phyloP scores from a whole-genome alignment of 1,140 invertebrate genomes.

The Panagrolaimus sp. region DNA sequence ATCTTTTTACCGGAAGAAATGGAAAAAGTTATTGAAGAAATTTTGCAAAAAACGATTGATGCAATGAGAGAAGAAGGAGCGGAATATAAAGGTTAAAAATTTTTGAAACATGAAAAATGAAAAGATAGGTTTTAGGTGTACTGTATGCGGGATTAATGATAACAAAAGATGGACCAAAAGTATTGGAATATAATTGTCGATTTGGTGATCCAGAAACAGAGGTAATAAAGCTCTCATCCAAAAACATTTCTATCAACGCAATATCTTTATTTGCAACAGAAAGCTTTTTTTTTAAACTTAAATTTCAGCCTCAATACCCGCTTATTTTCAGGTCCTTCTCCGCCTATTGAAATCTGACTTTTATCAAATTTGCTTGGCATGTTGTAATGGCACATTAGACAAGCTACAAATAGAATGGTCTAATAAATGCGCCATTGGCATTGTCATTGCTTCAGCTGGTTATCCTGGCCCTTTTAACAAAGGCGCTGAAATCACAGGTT shows the following conservation, averaged over 20 bases:
- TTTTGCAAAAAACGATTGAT: conserved; percentile 74
- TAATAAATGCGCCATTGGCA: conserved; percentile 71
- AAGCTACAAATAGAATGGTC: conserved; percentile 68
- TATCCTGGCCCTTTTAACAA: conserved; percentile 84
- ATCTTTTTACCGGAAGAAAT: conserved; percentile 59
- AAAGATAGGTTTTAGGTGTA: conserved; percentile 65
- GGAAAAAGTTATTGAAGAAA: conserved; percentile 61
- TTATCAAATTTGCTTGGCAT: conserved; percentile 73
- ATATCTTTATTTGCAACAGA: too few species aligned
- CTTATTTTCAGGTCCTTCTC: conserved; percentile 68
- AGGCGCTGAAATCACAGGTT: conserved; percentile 68
- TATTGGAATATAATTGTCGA: conserved; percentile 91
- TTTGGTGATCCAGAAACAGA: conserved; percentile 93
- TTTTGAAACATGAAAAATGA: neutral
- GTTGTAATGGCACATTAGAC: conserved; percentile 69
- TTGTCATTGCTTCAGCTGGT: conserved; percentile 80
- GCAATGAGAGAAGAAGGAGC: conserved; percentile 72
- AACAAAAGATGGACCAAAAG: conserved; percentile 77
- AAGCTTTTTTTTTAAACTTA: too few species aligned
- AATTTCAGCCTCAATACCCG: conserved; percentile 23
- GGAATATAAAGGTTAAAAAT: conserved; percentile 70
- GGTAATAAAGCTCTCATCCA: too few species aligned
- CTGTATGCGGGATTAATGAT: conserved; percentile 93
- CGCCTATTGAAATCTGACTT: conserved; percentile 75
- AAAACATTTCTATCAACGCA: too few species aligned